phyloP scores from a whole-genome alignment of 1,140 invertebrate genomes.

The Saccostrea echinata region DNA sequence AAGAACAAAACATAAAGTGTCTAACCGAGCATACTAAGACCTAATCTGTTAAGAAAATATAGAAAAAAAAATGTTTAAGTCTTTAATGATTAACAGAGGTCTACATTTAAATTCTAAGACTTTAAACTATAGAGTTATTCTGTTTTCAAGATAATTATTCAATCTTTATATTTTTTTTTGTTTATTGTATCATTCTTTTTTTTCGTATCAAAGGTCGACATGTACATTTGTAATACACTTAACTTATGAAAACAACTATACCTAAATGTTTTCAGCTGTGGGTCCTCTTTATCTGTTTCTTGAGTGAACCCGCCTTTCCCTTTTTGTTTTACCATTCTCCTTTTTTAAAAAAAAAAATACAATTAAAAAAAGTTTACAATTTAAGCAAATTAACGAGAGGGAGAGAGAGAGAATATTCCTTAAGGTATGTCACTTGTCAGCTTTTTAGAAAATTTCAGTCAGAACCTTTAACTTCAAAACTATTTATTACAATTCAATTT shows the following conservation, averaged over 20 bases:
- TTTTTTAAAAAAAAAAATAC: too few relatives aligned
- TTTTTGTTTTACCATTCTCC: background rate
- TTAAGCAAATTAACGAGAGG: too few relatives aligned
- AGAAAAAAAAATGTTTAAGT: background rate
- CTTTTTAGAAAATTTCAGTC: too few relatives aligned
- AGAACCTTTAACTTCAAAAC: too few relatives aligned
- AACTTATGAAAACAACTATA: background rate
- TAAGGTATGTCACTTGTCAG: too few relatives aligned
- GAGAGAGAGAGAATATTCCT: too few relatives aligned
- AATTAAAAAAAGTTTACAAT: too few relatives aligned
- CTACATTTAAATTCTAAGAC: background rate
- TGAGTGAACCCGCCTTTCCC: background rate
- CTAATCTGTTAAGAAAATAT: background rate
- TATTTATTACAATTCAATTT: too few relatives aligned
- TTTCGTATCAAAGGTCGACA: background rate
- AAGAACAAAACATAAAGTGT: constrained; percentile 11
- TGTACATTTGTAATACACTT: too few relatives aligned
- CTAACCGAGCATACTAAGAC: background rate
- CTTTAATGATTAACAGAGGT: background rate
- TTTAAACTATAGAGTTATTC: background rate
- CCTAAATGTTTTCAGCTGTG: background rate
- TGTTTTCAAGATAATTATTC: background rate
- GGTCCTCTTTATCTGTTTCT: background rate
- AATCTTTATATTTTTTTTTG: background rate
- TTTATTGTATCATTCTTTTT: background rate